These are phyloP conservation scores for Trididemnum miniatum DNA, from an alignment of 23 tunicate genomes.

Conservation along the genomic window DNA sequence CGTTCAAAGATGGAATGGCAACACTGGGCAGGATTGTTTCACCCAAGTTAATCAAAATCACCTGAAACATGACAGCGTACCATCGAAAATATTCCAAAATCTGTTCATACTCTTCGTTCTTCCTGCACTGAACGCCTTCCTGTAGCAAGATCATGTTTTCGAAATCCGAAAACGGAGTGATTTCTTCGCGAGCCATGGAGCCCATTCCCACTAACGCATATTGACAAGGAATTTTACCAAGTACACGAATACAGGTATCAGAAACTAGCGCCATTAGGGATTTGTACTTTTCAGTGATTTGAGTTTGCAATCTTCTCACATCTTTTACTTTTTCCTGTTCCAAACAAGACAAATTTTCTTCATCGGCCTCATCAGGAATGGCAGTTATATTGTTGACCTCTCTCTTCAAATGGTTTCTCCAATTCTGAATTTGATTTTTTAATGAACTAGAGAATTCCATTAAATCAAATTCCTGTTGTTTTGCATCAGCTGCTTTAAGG, in stretches of 20 bases:
- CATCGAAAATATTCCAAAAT: constrained; percentile 35
- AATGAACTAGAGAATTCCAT: too few relatives aligned
- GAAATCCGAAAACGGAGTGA: constrained; percentile 64
- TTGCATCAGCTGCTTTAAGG: too few relatives aligned
- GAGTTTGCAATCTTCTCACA: not conserved
- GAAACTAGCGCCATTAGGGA: not conserved
- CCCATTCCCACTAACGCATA: not conserved
- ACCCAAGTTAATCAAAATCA: not conserved
- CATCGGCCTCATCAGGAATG: not conserved
- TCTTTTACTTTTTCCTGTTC: not conserved
- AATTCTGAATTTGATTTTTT: too few relatives aligned
- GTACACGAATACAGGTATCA: not conserved
- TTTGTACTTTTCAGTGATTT: not conserved
- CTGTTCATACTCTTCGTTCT: not conserved
- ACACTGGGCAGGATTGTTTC: not conserved
- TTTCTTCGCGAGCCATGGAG: constrained; percentile 48
- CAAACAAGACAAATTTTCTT: not conserved
- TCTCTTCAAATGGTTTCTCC: too few relatives aligned
- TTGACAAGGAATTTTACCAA: not conserved
- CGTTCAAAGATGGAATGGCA: constrained; percentile 6
- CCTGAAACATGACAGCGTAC: constrained; percentile 34
- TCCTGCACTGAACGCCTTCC: not conserved
- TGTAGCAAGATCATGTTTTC: constrained; percentile 44
- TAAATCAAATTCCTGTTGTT: too few relatives aligned
- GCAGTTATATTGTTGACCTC: too few relatives aligned